phyloP scores from a whole-genome alignment of 2,888 invertebrate genomes.

The Eurois occulta region DNA sequence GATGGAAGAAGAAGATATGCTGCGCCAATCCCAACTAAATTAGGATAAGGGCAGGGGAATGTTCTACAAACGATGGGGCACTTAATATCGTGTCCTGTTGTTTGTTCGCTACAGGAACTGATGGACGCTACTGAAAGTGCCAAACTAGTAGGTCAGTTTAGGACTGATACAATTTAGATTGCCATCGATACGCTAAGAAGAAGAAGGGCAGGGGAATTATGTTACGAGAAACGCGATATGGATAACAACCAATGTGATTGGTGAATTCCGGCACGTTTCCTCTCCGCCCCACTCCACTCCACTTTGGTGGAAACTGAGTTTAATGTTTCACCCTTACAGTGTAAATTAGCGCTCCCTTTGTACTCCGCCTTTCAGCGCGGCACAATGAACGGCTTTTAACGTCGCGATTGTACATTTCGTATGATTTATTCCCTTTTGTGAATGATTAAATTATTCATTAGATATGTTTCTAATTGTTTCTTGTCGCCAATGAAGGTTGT shows the following conservation, averaged over 20 bases:
- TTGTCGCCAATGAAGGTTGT: slow-evolving; percentile 5
- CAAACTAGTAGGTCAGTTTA: no score
- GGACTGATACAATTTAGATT: no score
- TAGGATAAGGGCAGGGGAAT: neutral
- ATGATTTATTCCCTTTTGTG: slow-evolving; percentile 48
- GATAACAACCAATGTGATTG: neutral
- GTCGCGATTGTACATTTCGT: slow-evolving; percentile 43
- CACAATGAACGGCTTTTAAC: slow-evolving; percentile 56
- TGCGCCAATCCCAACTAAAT: no score
- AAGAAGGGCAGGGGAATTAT: neutral
- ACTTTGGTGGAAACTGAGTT: neutral
- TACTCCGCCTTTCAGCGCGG: slow-evolving; percentile 23
- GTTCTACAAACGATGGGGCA: no score
- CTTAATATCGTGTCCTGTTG: no score
- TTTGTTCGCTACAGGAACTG: no score
- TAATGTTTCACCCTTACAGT: slow-evolving; percentile 28
- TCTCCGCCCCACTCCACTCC: neutral
- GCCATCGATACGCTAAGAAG: no score
- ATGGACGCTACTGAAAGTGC: no score
- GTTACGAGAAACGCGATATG: neutral
- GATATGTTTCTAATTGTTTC: slow-evolving; percentile 23
- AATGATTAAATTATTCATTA: slow-evolving; percentile 41
- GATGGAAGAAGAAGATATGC: no score
- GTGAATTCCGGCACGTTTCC: neutral
- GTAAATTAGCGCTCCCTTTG: slow-evolving; percentile 52